phyloP scores from a whole-genome alignment of 2,888 invertebrate species.

The Platerodrilus igneus region DNA sequence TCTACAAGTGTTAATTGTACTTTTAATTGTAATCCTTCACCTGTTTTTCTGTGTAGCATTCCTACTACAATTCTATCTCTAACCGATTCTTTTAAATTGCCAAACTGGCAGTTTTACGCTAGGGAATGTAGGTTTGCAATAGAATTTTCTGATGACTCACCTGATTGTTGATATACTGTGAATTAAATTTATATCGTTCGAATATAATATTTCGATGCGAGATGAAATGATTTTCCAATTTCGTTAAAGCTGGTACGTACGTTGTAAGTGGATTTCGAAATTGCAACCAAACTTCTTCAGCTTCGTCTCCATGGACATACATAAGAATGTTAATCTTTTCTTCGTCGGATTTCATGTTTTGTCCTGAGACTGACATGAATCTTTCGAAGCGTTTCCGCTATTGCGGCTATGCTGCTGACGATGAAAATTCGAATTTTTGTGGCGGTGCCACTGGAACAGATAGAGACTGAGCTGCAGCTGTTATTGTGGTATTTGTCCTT shows the following conservation, averaged over 20 bases:
- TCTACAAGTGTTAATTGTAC: background rate
- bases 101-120: background rate
- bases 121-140: background rate
- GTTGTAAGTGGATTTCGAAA: background rate
- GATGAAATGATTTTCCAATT: background rate
- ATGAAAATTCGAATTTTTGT: background rate
- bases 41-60: background rate
- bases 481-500: too few relatives aligned
- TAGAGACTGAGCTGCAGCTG: too few relatives aligned
- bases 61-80: slow-evolving; percentile 3
- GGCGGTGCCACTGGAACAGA: too few relatives aligned
- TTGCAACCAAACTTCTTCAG: background rate
- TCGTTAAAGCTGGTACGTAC: background rate
- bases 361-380: background rate
- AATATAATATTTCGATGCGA: background rate
- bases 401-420: too few relatives aligned
- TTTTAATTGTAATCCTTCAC: slow-evolving; percentile 1
- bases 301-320: background rate
- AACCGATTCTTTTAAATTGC: background rate
- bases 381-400: background rate
- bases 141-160: background rate
- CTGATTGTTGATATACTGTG: background rate
- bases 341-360: background rate
- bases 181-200: slow-evolving; percentile 3
- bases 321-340: slow-evolving; percentile 3